Evolutionary conservation across 2,888 invertebrate genomes (phyloP), one percentile per base, ranked within the genome.

Genomic region (Germaria angustata): DNA sequence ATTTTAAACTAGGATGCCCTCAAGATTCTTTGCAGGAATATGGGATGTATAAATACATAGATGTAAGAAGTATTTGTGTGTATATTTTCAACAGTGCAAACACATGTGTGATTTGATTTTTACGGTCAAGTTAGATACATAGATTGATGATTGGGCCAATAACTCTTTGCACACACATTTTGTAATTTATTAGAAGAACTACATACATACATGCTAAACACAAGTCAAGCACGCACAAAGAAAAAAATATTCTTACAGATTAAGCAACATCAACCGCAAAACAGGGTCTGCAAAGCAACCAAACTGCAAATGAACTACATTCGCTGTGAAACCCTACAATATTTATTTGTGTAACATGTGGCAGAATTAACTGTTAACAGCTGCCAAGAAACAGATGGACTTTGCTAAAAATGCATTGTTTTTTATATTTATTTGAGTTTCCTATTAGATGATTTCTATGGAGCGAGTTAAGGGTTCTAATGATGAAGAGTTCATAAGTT

Each of bases 121-220:
- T 84, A 75, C 79, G 84, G 84, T 84, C 84, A 84, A 84, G 84
- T 84, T 84, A 75, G 78, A 51, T 20, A 53, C 3, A 28, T 28
- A 6, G 41, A 28, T 28, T 3, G 41, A 63, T 63, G 72, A 73
- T 76, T 59, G 44, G 49, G 55, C 34, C 63, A 66, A 66, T 66
- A 72, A 20, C 13, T 36, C 66, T 66, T 81, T 28, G 44, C 41
- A 36, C 13, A 24, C 9, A 51, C 39, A 34, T 59, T 15, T 66
- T 55, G 11, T 22, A 41, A 41, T 57, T 17, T 44, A 53, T 28
- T 36, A 68, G 34, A 55, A 24, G 46, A 34, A 55, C 11, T 11
- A 28, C 11, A 11, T 46, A n/a, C n/a, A n/a, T n/a, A n/a, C n/a
- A n/a, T 9, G 55, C 55, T 34, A 20, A 59, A 68, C 41, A 20